phyloP scores from a whole-genome alignment of 2,797 vertebrate species.

The Acanthurus leucopareius region DNA sequence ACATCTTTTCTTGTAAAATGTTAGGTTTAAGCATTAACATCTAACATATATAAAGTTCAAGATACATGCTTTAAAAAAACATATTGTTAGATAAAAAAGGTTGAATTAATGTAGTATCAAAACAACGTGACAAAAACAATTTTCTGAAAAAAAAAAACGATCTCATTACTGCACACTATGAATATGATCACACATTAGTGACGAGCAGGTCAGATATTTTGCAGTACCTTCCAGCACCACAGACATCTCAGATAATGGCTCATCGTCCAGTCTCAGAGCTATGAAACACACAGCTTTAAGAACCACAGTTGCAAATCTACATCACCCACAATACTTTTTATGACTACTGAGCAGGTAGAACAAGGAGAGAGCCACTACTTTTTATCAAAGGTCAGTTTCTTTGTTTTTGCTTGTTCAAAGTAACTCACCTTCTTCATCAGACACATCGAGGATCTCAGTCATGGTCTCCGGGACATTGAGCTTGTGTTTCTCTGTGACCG shows the following conservation, averaged over 20 bases:
- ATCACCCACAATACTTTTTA: constrained; percentile 13
- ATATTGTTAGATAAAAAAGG: not conserved
- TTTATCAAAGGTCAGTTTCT: not conserved
- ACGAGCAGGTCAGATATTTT: constrained; percentile 21
- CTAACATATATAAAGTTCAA: not conserved
- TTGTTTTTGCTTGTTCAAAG: not conserved
- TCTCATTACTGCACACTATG: constrained; percentile 1
- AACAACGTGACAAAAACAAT: not conserved
- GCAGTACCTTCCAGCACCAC: constrained; percentile 87
- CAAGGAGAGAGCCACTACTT: not conserved
- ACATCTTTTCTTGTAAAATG: no score
- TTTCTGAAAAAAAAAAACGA: not conserved
- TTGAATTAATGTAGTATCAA: not conserved
- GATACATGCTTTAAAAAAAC: not conserved
- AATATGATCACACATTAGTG: constrained; percentile 11
- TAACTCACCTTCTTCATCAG: constrained; percentile 97
- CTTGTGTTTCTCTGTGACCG: constrained; percentile 98
- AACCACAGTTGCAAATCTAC: constrained; percentile 23
- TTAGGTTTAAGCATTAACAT: no score
- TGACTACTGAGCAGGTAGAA: not conserved
- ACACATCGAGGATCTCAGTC: constrained; percentile 98
- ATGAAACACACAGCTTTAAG: constrained; percentile 77
- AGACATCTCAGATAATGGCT: constrained; percentile 85
- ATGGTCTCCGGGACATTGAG: constrained; percentile 98
- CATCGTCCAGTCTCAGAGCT: constrained; percentile 89